Evolutionary conservation across 1,140 invertebrate genomes (phyloP).

Genomic region (Papilio glaucus): DNA sequence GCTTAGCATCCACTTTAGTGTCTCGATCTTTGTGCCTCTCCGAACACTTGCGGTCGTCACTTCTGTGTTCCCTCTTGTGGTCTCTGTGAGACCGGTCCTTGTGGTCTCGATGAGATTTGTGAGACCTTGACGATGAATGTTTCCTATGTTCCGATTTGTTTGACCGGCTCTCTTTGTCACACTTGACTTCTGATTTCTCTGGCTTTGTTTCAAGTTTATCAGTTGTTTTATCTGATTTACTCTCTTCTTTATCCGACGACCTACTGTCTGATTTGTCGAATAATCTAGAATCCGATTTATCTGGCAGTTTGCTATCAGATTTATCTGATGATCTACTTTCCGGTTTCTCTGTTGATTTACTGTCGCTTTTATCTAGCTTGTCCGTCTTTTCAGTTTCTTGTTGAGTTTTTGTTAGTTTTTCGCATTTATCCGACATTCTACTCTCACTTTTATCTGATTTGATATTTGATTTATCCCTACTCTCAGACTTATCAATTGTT

Average conservation of each 20-base stretch:
- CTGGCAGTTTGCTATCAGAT: slow-evolving; percentile 18
- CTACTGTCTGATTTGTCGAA: slow-evolving; percentile 30
- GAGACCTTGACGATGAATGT: slow-evolving; percentile 67
- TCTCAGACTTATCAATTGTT: slow-evolving; percentile 16
- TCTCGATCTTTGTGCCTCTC: slow-evolving; percentile 60
- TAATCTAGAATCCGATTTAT: slow-evolving; percentile 16
- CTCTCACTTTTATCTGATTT: slow-evolving; percentile 28
- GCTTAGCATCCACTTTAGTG: slow-evolving; percentile 42
- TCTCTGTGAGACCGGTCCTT: slow-evolving; percentile 64
- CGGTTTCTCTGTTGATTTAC: not conserved
- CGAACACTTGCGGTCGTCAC: slow-evolving; percentile 56
- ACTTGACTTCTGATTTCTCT: slow-evolving; percentile 35
- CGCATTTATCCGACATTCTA: slow-evolving; percentile 6
- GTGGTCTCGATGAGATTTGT: slow-evolving; percentile 63
- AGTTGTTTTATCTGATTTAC: not conserved
- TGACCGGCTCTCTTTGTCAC: slow-evolving; percentile 45
- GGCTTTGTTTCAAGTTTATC: not conserved
- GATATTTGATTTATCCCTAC: slow-evolving; percentile 17
- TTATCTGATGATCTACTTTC: slow-evolving; percentile 36
- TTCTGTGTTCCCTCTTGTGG: slow-evolving; percentile 63
- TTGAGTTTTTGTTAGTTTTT: slow-evolving; percentile 4
- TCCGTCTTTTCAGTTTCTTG: not conserved
- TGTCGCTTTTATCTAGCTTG: not conserved
- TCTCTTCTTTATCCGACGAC: slow-evolving; percentile 15
- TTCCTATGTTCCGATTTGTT: slow-evolving; percentile 63